A percentile compares a stretch with the other conserved stretches of the same genome.
Evolutionary conservation across 2,888 invertebrate species (phyloP).

Genomic region (Autographa pulchrina): DNA sequence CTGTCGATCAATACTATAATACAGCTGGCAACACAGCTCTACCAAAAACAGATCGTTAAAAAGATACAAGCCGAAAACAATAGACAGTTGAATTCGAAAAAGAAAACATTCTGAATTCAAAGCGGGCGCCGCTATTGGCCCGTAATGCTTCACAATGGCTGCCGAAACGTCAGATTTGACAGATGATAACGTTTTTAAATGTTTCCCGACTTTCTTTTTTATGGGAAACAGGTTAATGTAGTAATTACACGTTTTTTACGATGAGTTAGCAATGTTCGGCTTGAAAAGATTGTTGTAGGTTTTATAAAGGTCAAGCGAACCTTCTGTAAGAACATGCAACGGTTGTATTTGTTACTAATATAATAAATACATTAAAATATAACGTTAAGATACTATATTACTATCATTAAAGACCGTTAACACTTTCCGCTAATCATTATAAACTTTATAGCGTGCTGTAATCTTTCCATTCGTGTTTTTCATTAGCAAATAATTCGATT

Average conservation of each 20-base stretch:
- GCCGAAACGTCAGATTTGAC: constrained; percentile 83
- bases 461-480: too few species aligned
- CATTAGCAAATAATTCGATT: too few species aligned
- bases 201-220: constrained; percentile 58
- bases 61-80: constrained; percentile 71
- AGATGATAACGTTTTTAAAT: constrained; percentile 72
- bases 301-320: constrained; percentile 36
- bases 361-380: not conserved
- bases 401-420: too few species aligned
- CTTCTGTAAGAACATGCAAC: not conserved
- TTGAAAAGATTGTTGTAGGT: constrained; percentile 28
- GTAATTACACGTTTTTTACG: constrained; percentile 51
- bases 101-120: constrained; percentile 80
- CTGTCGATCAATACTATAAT: not conserved
- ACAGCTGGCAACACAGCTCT: constrained; percentile 13
- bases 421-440: too few species aligned
- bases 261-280: constrained; percentile 30
- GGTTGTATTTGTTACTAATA: not conserved
- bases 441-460: too few species aligned
- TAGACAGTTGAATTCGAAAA: constrained; percentile 70
- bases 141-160: constrained; percentile 75
- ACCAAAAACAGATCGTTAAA: constrained; percentile 54
- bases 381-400: not conserved
- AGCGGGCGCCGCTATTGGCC: constrained; percentile 78
- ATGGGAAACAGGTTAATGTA: constrained; percentile 59